phyloP scores from a whole-genome alignment of 2,797 vertebrate species.

The Falco cherrug region DNA sequence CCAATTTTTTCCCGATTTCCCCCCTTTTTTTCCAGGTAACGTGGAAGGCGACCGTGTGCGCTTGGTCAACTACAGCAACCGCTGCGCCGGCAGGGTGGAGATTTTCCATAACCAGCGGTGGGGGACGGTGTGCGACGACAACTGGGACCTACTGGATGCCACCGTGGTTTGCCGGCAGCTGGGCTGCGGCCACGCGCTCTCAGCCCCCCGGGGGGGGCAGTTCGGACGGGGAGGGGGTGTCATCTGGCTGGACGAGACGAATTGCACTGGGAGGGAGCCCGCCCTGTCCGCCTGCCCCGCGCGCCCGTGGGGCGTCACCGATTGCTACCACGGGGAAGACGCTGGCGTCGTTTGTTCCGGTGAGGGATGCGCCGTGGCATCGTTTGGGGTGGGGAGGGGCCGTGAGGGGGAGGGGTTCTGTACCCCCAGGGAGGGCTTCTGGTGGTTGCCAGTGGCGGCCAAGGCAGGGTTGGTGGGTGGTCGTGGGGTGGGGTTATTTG shows the following conservation, averaged over 20 bases:
- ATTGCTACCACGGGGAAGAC: slow-evolving; percentile 38
- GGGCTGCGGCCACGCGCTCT: neutral
- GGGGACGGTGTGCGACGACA: slow-evolving; percentile 46
- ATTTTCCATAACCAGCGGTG: slow-evolving; percentile 59
- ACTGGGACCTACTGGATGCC: slow-evolving; percentile 40
- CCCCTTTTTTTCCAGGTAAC: neutral
- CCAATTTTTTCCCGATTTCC: too few relatives aligned
- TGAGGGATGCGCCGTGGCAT: neutral
- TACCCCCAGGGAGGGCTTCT: too few relatives aligned
- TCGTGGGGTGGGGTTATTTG: too few relatives aligned
- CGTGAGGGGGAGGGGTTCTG: too few relatives aligned
- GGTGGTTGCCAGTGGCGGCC: too few relatives aligned
- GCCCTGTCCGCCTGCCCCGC: slow-evolving; percentile 2
- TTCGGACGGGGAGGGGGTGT: neutral
- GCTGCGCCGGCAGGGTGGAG: slow-evolving; percentile 56
- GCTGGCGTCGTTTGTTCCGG: slow-evolving; percentile 37
- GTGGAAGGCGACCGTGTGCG: neutral
- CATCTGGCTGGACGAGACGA: slow-evolving; percentile 43
- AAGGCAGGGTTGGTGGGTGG: too few relatives aligned
- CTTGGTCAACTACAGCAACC: neutral
- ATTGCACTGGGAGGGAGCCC: slow-evolving; percentile 18
- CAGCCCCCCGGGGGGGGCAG: neutral
- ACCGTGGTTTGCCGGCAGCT: slow-evolving; percentile 26
- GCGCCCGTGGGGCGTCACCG: neutral
- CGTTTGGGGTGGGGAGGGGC: too few relatives aligned